Conservation (phyloP, 1,140 invertebrate species). For the Limonius californicus region DNA sequence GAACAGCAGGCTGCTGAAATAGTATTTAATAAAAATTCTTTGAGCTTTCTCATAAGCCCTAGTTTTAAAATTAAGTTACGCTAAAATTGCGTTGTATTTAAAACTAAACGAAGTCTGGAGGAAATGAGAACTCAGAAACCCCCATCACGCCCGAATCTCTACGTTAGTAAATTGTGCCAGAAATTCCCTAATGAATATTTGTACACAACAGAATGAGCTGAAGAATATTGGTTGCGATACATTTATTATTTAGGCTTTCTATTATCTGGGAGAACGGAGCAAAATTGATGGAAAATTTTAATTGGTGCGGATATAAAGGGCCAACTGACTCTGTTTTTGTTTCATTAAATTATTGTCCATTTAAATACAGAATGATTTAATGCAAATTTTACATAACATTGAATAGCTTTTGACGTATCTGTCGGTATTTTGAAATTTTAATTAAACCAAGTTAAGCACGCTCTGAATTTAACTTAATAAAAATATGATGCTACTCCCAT, state of each 20-base stretch:
- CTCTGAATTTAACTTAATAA: neutral
- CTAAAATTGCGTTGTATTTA: too few species aligned
- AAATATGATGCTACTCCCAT: neutral
- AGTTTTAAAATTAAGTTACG: too few species aligned
- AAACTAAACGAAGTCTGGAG: too few species aligned
- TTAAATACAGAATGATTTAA: neutral
- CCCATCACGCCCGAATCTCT: too few species aligned
- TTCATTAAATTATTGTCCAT: neutral
- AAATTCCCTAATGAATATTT: neutral
- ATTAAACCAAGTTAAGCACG: neutral
- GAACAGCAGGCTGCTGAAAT: too few species aligned
- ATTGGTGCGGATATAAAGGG: neutral
- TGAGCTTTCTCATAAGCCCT: too few species aligned
- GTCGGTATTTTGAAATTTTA: neutral
- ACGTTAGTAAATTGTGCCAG: neutral
- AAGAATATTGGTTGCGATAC: neutral
- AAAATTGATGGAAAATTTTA: neutral
- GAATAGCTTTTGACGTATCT: neutral
- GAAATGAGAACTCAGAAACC: too few species aligned
- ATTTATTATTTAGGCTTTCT: neutral
- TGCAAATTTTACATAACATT: too few species aligned
- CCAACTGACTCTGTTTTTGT: neutral
- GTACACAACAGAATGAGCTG: neutral
- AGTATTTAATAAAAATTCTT: too few species aligned
- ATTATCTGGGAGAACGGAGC: neutral